A percentile compares a stretch with the other conserved stretches of the same genome.
Conservation (phyloP, 37 sponge, comb jelly and placozoan genomes). For the Agelas oroides region DNA sequence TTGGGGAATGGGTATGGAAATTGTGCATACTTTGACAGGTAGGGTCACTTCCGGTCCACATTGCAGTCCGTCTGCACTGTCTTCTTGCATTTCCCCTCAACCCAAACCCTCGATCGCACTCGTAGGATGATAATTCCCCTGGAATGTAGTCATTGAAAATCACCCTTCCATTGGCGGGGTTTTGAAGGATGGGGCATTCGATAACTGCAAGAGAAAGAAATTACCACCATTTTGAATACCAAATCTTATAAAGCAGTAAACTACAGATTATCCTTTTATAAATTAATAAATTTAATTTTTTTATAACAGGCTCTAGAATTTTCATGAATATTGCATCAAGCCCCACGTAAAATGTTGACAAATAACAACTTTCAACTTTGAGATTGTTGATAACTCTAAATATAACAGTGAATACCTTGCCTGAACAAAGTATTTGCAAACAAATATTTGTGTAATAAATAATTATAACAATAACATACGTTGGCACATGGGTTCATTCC, state of each 20-base stretch:
- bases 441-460: no score
- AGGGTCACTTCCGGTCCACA: constrained; percentile 28
- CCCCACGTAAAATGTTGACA: no score
- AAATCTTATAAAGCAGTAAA: no score
- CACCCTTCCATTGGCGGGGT: constrained; percentile 20
- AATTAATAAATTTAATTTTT: no score
- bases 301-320: no score
- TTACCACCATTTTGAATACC: background rate
- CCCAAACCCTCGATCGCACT: constrained; percentile 53
- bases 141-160: background rate
- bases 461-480: background rate
- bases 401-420: no score
- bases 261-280: no score
- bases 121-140: constrained; percentile 32
- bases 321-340: no score
- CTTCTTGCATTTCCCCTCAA: constrained; percentile 32
- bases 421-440: no score
- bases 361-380: no score
- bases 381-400: no score
- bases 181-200: constrained; percentile 31
- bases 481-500: background rate
- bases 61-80: constrained; percentile 31
- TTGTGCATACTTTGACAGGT: constrained; percentile 29
- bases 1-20: no score
- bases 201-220: background rate